phyloP scores from a whole-genome alignment of 2,113 vertebrate genomes.

The Oplegnathus fasciatus region DNA sequence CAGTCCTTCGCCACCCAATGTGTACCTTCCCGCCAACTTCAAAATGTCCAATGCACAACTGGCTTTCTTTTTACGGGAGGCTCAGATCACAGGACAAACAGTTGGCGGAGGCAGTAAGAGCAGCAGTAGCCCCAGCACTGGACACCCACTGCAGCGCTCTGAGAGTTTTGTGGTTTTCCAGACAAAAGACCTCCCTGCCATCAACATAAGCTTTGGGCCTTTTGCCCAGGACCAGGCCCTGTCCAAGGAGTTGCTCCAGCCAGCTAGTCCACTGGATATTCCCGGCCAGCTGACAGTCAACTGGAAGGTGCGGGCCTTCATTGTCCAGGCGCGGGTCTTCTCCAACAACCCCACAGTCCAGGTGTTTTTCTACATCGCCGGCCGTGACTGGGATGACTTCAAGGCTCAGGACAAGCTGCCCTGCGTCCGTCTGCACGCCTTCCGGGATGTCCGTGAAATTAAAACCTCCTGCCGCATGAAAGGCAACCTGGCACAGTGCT shows the following conservation, averaged over 20 bases:
- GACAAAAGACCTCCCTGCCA: slow-evolving; percentile 94
- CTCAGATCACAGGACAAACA: slow-evolving; percentile 75
- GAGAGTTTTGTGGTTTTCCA: slow-evolving; percentile 99
- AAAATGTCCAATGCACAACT: slow-evolving; percentile 95
- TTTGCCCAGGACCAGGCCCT: slow-evolving; percentile 92
- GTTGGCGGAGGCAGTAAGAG: slow-evolving; percentile 52
- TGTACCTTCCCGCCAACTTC: slow-evolving; percentile 92
- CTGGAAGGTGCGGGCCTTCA: slow-evolving; percentile 99
- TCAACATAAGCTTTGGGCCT: slow-evolving; percentile 94
- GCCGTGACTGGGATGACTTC: slow-evolving; percentile 97
- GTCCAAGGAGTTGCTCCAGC: slow-evolving; percentile 94
- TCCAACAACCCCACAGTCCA: slow-evolving; percentile 92
- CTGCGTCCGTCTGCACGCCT: slow-evolving; percentile 93
- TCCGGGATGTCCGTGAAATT: slow-evolving; percentile 92
- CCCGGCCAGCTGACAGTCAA: slow-evolving; percentile 93
- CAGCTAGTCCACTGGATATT: slow-evolving; percentile 93
- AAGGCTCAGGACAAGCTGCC: slow-evolving; percentile 91
- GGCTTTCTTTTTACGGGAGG: slow-evolving; percentile 95
- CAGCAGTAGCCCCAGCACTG: slow-evolving; percentile 49
- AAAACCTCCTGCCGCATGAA: slow-evolving; percentile 93
- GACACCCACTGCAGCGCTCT: slow-evolving; percentile 89
- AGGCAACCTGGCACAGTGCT: slow-evolving; percentile 92
- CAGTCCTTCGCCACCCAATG: slow-evolving; percentile 73
- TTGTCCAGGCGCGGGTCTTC: slow-evolving; percentile 91
- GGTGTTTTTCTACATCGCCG: slow-evolving; percentile 97